Base-by-base conservation (phyloP, 2,888 invertebrate species). In the Junonia oenone region DNA sequence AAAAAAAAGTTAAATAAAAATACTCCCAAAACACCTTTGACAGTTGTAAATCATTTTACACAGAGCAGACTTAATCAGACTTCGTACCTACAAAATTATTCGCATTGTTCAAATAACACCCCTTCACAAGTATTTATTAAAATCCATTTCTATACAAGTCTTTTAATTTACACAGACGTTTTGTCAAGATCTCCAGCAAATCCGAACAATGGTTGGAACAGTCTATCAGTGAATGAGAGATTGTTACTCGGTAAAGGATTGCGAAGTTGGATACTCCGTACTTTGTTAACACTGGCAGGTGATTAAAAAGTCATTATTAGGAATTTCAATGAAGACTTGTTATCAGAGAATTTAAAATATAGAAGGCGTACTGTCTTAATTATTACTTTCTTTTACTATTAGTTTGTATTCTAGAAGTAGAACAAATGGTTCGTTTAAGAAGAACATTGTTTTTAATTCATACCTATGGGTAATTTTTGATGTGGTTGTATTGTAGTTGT, bases 221-320 rank as follows among this genome's bases (percentile, higher is more conserved):
- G 68, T 56, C 67, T 70, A 71, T 70, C 73, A 69, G 46, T 64
- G 72, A 74, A 78, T 77, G 76, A 74, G 75, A 69, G 46, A n/a
- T 68, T 56, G 68, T 71, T 69, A 68, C 65, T n/a, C n/a, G 22
- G 58, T 72, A 71, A 69, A 70, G 71, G 75, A 69, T 68, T 63
- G 66, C 53, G 33, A 52, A 46, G 27, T 52, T 29, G 1, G 38
- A 51, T 45, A 26, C 43, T 33, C n/a, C n/a, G 31, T 31, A 31
- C 31, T 31, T 38, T 15, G 9, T 37, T 37, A 15, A 13, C 17
- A 19, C 38, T 17, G 38, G 38, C 38, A 19, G 38, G 19, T 19
- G 38, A 40, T 40, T 40, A 19, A 40, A 35, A 40, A 40, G 38
- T 11, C 17, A 40, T 40, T 40, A 19, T 19, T 19, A 40, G 19